These are phyloP conservation scores for Gastrophysa polygoni DNA, from an alignment of 2,888 invertebrate species.

Conservation along the genomic window DNA sequence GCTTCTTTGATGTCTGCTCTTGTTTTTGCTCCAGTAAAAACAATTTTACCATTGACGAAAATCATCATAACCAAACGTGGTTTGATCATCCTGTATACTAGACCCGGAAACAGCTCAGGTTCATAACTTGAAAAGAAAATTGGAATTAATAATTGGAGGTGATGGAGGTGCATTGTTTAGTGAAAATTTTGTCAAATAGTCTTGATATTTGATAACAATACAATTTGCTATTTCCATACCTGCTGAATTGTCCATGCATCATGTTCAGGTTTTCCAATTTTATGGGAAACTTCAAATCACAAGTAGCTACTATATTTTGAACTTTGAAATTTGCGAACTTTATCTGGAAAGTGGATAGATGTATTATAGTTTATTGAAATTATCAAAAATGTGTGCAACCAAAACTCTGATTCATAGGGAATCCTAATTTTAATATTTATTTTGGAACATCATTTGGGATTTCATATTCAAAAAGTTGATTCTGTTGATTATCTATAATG, in stretches of 20 bases:
- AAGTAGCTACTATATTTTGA: slow-evolving; percentile 78
- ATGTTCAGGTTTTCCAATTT: slow-evolving; percentile 75
- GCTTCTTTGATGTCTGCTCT: slow-evolving; percentile 92
- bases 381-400: no score
- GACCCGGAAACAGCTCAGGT: slow-evolving; percentile 98
- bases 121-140: slow-evolving; percentile 74
- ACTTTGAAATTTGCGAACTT: slow-evolving; percentile 80
- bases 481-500: no score
- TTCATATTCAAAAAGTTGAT: no score
- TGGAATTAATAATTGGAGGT: no score
- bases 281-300: slow-evolving; percentile 75
- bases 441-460: no score
- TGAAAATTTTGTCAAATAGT: no score
- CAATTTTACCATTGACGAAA: slow-evolving; percentile 99
- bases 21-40: slow-evolving; percentile 95
- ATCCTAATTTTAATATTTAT: no score
- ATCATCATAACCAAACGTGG: slow-evolving; percentile 95
- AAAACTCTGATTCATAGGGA: no score
- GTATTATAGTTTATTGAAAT: no score
- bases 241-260: slow-evolving; percentile 72
- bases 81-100: slow-evolving; percentile 96
- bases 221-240: slow-evolving; percentile 39
- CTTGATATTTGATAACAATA: background rate
- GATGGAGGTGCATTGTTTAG: no score
- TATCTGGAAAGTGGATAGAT: slow-evolving; percentile 63